Base-by-base conservation (phyloP, 2,888 invertebrate species). In the Cheilosia scutellata region DNA sequence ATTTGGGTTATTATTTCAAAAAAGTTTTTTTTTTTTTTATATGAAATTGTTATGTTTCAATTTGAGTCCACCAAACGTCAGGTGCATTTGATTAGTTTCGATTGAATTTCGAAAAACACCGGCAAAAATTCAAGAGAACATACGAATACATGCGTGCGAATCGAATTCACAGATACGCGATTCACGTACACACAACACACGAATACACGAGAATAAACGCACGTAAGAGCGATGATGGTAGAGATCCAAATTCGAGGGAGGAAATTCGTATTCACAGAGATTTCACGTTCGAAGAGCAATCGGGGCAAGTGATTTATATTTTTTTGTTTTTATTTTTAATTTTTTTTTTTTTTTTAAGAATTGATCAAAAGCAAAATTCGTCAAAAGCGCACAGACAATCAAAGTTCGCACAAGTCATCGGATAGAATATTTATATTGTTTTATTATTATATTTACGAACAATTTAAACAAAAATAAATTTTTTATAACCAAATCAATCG, bases 181-280 rank as follows among this genome's bases (percentile, higher is more conserved):
- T 20, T 27, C 55, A 84, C 82, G 80, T 80, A 82, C 75, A 80
- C 72, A 76, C 86, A 79, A 66, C 49, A 77, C 40, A 58, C 74
- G 74, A 58, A 84, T 66, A 71, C 70, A 79, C 80, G 58, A 65
- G 44, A 37, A 37, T 37, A 37, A 47, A 63, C 74, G 49, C 40
- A 57, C 40, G 75, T 72, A 87, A 87, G 89, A 88, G 87, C 66
- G 74, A 63, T 60, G 88, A 74, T 47, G 44, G 79, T 66, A 78
- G 60, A 82, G 79, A 74, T 84, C 80, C 71, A 57, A 87, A 89
- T 68, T 74, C 13, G 68, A 82, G 74, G 74, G 74, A 49, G 66
- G 62, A 20, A 20, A 20, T 55, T 82, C 51, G 25, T 58, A 58
- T 72, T 60, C 42, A 70, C 65, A 72, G n/a, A 57, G 70, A 74